Evolutionary conservation across 2,113 vertebrate species (phyloP).

Genomic region (Channa maculata): DNA sequence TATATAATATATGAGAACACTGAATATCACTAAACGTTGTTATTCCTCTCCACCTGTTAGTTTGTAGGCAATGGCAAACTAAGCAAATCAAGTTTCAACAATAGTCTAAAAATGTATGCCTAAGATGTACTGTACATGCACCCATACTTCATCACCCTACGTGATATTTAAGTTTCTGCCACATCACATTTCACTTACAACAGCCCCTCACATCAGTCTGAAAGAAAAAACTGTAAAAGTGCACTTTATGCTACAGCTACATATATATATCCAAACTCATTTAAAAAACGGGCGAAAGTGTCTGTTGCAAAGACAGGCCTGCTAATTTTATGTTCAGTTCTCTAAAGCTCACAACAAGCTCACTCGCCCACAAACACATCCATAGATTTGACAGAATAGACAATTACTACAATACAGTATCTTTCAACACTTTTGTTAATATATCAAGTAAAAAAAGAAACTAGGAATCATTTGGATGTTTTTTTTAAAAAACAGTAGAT

Average conservation of each 20-base stretch:
- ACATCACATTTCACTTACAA: conserved; percentile 60
- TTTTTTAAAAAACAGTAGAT: no score
- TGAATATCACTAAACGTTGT: neutral
- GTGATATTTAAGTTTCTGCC: conserved; percentile 62
- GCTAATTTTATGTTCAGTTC: conserved; percentile 6
- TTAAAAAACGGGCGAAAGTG: conserved; percentile 30
- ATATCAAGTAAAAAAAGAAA: no score
- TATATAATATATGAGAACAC: no score
- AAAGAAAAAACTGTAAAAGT: conserved; percentile 50
- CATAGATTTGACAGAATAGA: no score
- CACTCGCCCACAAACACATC: no score
- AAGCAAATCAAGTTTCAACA: neutral
- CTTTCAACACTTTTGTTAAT: no score
- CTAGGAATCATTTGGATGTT: no score
- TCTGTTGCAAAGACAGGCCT: conserved; percentile 19
- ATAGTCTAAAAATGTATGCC: neutral
- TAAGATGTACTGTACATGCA: conserved; percentile 8
- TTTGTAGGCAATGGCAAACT: neutral
- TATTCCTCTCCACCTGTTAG: neutral
- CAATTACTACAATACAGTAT: no score
- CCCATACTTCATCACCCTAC: conserved; percentile 54
- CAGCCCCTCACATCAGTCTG: conserved; percentile 42
- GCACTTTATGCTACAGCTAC: no score
- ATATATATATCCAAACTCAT: conserved; percentile 54
- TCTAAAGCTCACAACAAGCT: neutral